Evolutionary conservation across 2,888 invertebrate genomes (phyloP).

Genomic region (Cantharis lateralis): DNA sequence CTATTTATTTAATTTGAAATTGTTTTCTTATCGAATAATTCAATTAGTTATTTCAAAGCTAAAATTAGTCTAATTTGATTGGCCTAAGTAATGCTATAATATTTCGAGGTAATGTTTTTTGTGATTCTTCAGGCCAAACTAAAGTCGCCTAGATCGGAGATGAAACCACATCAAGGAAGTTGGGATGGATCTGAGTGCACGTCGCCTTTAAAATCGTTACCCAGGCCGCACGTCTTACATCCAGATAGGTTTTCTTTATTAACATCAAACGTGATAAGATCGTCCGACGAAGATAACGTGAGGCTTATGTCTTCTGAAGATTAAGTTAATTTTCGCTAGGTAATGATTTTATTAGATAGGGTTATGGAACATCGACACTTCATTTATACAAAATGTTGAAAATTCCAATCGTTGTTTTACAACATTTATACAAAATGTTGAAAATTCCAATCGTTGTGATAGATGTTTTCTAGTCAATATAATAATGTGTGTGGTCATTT

Average conservation of each 20-base stretch:
- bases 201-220: slow-evolving; percentile 45
- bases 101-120: neutral
- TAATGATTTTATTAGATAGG: slow-evolving; percentile 4
- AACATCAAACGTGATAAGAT: slow-evolving; percentile 59
- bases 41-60: neutral
- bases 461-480: slow-evolving; percentile 30
- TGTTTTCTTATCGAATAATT: no score
- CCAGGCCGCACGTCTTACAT: slow-evolving; percentile 50
- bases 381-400: slow-evolving; percentile 13
- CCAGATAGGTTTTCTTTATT: slow-evolving; percentile 60
- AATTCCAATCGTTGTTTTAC: slow-evolving; percentile 28
- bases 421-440: slow-evolving; percentile 12
- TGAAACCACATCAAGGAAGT: slow-evolving; percentile 50
- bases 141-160: slow-evolving; percentile 41
- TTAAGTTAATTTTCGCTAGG: slow-evolving; percentile 32
- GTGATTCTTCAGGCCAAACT: slow-evolving; percentile 38
- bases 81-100: neutral
- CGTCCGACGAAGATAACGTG: slow-evolving; percentile 61
- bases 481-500: slow-evolving; percentile 20
- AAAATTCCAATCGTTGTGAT: slow-evolving; percentile 29
- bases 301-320: slow-evolving; percentile 58
- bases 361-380: slow-evolving; percentile 25
- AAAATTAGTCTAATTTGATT: neutral
- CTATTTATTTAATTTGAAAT: no score
- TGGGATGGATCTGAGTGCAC: slow-evolving; percentile 49